A percentile compares a stretch with the other conserved stretches of the same genome.
Conservation (phyloP, 2,113 vertebrate genomes). For the Vulpes ferrilata region DNA sequence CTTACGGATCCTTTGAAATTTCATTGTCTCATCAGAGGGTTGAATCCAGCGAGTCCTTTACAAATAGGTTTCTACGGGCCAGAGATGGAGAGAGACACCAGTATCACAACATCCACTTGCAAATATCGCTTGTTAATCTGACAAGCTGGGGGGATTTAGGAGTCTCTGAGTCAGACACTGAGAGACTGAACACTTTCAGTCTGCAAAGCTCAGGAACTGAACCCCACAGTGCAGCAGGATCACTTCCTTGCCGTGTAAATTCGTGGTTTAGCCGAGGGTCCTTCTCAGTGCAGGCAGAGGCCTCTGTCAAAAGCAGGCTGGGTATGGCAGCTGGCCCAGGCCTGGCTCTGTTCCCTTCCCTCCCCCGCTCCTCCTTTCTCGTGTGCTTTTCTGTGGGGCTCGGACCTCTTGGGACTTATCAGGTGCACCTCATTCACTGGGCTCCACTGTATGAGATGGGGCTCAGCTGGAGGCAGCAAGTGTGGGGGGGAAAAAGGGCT, state of each 20-base stretch:
- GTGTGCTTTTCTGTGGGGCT: conserved; percentile 36
- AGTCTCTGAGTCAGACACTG: conserved; percentile 42
- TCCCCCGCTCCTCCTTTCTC: background rate
- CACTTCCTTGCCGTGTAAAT: conserved; percentile 53
- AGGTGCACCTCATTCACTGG: conserved; percentile 78
- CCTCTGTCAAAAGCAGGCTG: conserved; percentile 40
- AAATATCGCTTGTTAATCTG: conserved; percentile 72
- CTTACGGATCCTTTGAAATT: conserved; percentile 51
- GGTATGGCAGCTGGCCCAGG: conserved; percentile 70
- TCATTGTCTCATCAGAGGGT: conserved; percentile 57
- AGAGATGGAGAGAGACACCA: background rate
- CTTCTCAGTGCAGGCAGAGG: conserved; percentile 42
- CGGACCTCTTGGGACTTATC: conserved; percentile 63
- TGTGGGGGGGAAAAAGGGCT: conserved; percentile 60
- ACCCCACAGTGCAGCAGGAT: background rate
- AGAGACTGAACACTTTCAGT: conserved; percentile 22
- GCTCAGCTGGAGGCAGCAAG: conserved; percentile 80
- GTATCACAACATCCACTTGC: conserved; percentile 56
- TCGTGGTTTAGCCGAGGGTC: background rate
- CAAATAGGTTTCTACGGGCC: conserved; percentile 49
- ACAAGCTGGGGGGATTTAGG: conserved; percentile 54
- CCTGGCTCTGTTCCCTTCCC: conserved; percentile 56
- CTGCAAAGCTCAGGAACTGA: conserved; percentile 47
- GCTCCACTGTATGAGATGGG: conserved; percentile 75
- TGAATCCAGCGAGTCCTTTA: conserved; percentile 23